Conservation (phyloP, 1,140 invertebrate species). For the Meloidogyne floridensis region DNA sequence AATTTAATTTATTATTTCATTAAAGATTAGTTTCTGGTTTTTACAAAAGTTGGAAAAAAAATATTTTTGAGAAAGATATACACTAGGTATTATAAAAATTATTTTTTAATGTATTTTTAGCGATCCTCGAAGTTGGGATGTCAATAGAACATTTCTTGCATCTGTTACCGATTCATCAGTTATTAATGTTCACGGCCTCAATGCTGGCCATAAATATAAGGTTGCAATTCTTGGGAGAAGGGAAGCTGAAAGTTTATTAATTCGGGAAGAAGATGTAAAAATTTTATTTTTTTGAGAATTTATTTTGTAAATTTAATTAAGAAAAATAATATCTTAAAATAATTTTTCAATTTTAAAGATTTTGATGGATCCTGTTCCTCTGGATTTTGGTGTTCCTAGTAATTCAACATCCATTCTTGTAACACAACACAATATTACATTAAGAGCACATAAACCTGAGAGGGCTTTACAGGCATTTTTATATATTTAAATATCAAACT, state of each 20-base stretch:
- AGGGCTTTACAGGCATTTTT: constrained; percentile 56
- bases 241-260: constrained; percentile 51
- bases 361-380: constrained; percentile 57
- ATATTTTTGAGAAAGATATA: constrained; percentile 18
- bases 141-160: constrained; percentile 55
- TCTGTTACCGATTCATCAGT: constrained; percentile 44
- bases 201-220: constrained; percentile 58
- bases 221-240: constrained; percentile 56
- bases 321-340: no score
- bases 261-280: constrained; percentile 55
- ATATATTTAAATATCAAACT: constrained; percentile 30
- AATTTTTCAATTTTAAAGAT: constrained; percentile 21
- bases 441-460: constrained; percentile 53
- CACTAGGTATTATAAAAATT: no score
- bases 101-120: no score
- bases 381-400: constrained; percentile 46
- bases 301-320: no score
- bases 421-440: constrained; percentile 53
- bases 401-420: constrained; percentile 41
- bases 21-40: no score
- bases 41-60: no score
- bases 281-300: not conserved
- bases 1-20: no score
- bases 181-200: constrained; percentile 58
- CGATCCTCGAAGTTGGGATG: constrained; percentile 48